A percentile compares a stretch with the other conserved stretches of the same genome.
Conservation (phyloP, 2,888 invertebrate species). For the Meiosimyza decipiens region DNA sequence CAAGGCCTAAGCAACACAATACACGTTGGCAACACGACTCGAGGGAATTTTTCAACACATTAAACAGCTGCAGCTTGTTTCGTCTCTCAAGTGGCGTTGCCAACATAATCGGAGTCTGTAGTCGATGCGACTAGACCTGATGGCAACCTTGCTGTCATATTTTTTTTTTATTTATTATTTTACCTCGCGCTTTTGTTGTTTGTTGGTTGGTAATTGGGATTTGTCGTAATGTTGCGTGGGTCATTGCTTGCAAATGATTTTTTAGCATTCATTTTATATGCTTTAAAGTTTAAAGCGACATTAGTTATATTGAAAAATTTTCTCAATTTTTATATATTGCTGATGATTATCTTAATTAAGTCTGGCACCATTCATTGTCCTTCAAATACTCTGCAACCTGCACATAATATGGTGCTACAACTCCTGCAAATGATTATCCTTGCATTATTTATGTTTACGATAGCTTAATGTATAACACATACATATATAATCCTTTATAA, state of each 20-base stretch:
- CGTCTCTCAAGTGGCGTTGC: not conserved
- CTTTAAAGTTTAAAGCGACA: no score
- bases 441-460: constrained; percentile 28
- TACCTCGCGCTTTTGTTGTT: no score
- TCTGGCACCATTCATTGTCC: not conserved
- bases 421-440: constrained; percentile 13
- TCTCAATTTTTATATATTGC: no score
- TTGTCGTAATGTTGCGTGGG: no score
- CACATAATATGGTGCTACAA: constrained; percentile 5
- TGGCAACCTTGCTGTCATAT: constrained; percentile 31
- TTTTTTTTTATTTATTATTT: constrained; percentile 4
- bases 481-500: not conserved
- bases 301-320: no score
- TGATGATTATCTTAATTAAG: not conserved
- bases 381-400: not conserved
- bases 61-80: not conserved
- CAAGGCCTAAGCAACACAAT: no score
- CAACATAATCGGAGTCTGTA: not conserved
- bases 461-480: not conserved
- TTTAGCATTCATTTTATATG: no score
- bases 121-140: constrained; percentile 17
- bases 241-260: no score
- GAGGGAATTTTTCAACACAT: constrained; percentile 10
- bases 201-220: not conserved
- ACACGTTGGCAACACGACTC: not conserved